These are phyloP conservation scores for Volucella bombylans DNA, from an alignment of 2,888 invertebrate species.

Conservation along the genomic window DNA sequence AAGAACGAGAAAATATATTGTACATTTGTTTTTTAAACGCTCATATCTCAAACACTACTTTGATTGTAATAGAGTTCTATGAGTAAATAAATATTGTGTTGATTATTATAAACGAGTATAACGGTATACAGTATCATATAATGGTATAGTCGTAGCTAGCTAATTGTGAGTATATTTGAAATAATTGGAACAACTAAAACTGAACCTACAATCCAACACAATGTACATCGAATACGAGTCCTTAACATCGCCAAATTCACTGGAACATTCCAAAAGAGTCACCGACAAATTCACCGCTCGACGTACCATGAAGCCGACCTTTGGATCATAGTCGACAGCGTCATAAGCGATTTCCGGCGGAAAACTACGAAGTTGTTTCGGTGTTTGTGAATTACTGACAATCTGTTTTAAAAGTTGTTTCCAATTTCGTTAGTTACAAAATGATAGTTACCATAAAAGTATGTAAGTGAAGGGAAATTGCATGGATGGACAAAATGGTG, in stretches of 20 bases:
- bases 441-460: constrained; percentile 21
- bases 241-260: constrained; percentile 11
- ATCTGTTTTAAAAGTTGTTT: constrained; percentile 56
- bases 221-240: constrained; percentile 42
- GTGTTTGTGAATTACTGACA: constrained; percentile 75
- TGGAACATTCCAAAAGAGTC: constrained; percentile 26
- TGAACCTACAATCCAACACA: constrained; percentile 54
- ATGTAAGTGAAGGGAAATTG: background rate
- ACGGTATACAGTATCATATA: background rate
- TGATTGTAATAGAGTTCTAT: constrained; percentile 10
- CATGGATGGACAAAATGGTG: constrained; percentile 11
- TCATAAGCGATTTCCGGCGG: constrained; percentile 74
- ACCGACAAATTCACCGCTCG: constrained; percentile 44
- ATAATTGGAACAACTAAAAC: constrained; percentile 11
- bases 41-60: constrained; percentile 47
- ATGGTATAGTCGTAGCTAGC: constrained; percentile 22
- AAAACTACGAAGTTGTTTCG: constrained; percentile 73
- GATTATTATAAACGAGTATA: constrained; percentile 28
- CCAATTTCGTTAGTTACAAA: constrained; percentile 65
- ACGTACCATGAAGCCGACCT: constrained; percentile 76
- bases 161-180: constrained; percentile 11
- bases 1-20: constrained; percentile 26
- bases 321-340: constrained; percentile 76
- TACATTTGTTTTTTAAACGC: constrained; percentile 14
- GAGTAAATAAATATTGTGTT: background rate